Evolutionary conservation across 2,888 invertebrate genomes (phyloP), one percentile per base, ranked within the genome.

Genomic region (Linyphia triangularis): DNA sequence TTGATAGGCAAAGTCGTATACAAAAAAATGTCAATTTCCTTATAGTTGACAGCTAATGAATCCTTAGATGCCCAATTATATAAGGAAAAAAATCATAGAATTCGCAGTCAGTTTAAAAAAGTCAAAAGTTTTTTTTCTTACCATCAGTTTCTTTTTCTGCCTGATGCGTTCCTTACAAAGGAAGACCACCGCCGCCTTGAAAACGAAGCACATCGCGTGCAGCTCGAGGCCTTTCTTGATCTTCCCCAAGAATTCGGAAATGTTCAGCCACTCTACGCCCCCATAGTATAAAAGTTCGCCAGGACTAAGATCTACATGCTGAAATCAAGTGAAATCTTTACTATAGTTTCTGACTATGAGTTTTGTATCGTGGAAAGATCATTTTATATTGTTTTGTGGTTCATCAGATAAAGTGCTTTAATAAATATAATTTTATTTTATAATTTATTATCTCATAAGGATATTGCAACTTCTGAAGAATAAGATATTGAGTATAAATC

Each of bases 191-290:
- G 98, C 98, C 89, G 98, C 97, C 94, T 98, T 98, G 94, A 99
- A 99, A 91, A 99, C 98, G 94, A 99, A 99, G 93, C 98, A 98
- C 96, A 98, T 98, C 88, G 98, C 98, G 93, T 98, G 98, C 90
- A 98, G 94, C 93, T 98, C 98, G 90, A 98, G 95, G 90, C 98
- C 98, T 93, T 98, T 98, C 94, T 98, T 98, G 92, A 98, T 97
- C 95, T 99, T 99, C 89, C 98, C 98, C 92, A 99, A 95, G 94
- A 98, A 98, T 94, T 98, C 98, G 90, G 97, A 96, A 93, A 98
- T 97, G 94, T 99, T 99, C 91, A 98, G 95, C 99, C 99, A 99
- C 93, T 99, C 98, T 90, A 99, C 98, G 65, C 98, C 98, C 88
- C 98, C 99, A 92, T 99, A 99, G 94, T 99, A 98, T 91, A 99